Evolutionary conservation across 1,140 invertebrate genomes (phyloP), one percentile per base, ranked within the genome.

Genomic region (Carposina sasakii): DNA sequence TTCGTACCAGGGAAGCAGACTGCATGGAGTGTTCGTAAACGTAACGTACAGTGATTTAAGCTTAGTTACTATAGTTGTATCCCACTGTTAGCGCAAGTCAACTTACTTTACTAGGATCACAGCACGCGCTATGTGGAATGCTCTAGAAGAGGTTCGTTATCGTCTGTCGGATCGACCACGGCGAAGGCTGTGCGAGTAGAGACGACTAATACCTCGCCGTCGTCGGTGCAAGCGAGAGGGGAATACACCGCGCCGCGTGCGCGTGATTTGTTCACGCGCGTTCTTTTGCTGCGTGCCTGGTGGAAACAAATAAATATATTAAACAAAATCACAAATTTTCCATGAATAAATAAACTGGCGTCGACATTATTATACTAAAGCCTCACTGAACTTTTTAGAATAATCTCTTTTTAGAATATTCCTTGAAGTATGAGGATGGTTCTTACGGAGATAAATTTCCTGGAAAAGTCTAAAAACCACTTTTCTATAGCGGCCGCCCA

Each of bases 81-180:
- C 33, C 15, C 33, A 16, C 19, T 34, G 33, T 34, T 34, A 13
- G 15, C 33, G 10, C 15, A 16, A 34, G 42, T 49, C 39, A 33
- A 75, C 73, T 79, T 76, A 79, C 67, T 53, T 61, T n/a, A n/a
- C 73, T 73, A 75, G 22, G 52, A 75, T 76, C 71, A 73, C 67
- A 72, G 67, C 62, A 60, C 53, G 52, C 65, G 69, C 66, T 83
- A 79, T 61, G 71, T 72, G 33, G 33, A 71, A 63, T 79, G 69
- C 69, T 78, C 69, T 13, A 83, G 63, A n/a, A 83, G 64, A 15
- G 74, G 60, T 28, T 78, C 63, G 13, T 70, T 45, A 54, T 78
- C 76, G 43, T 52, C 15, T 17, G 49, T 48, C 23, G 43, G 45
- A 24, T 20, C 26, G 60, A 31, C 60, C 2, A 52, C 62, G 20